Conservation (phyloP, 2,797 vertebrate species). For the Sorex maritimensis region DNA sequence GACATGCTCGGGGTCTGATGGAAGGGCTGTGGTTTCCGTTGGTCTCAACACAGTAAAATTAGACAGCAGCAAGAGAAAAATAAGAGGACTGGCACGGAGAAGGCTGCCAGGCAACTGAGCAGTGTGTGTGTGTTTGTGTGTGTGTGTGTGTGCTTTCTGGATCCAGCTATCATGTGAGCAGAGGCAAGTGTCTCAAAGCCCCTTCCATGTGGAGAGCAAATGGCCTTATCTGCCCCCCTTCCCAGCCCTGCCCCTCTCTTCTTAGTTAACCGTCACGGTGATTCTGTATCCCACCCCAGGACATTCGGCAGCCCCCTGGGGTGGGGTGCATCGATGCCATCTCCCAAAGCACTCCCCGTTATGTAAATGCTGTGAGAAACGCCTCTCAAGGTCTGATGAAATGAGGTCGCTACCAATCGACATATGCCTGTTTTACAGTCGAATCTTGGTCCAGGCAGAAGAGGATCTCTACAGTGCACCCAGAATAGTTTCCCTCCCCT, state of each 20-base stretch:
- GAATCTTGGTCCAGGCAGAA: slow-evolving; percentile 45
- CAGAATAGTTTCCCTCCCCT: not conserved
- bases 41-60: slow-evolving; percentile 69
- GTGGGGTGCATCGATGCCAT: not conserved
- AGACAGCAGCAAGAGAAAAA: slow-evolving; percentile 71
- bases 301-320: not conserved
- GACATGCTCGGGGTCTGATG: slow-evolving; percentile 69
- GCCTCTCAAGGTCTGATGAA: slow-evolving; percentile 22
- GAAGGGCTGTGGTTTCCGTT: slow-evolving; percentile 64
- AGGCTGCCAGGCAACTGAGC: not conserved
- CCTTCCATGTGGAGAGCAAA: not conserved
- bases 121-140: too few species aligned
- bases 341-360: not conserved
- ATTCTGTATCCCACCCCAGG: not conserved
- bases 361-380: not conserved
- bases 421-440: not conserved
- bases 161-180: slow-evolving; percentile 24
- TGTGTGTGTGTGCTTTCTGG: not conserved
- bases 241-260: not conserved
- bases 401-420: not conserved
- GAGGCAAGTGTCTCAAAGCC: not conserved
- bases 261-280: not conserved
- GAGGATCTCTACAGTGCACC: not conserved
- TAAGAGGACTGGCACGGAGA: slow-evolving; percentile 19
- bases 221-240: not conserved